Evolutionary conservation across 2,113 vertebrate genomes (phyloP), one percentile per base, ranked within the genome.

Genomic region (Eurypyga helias): DNA sequence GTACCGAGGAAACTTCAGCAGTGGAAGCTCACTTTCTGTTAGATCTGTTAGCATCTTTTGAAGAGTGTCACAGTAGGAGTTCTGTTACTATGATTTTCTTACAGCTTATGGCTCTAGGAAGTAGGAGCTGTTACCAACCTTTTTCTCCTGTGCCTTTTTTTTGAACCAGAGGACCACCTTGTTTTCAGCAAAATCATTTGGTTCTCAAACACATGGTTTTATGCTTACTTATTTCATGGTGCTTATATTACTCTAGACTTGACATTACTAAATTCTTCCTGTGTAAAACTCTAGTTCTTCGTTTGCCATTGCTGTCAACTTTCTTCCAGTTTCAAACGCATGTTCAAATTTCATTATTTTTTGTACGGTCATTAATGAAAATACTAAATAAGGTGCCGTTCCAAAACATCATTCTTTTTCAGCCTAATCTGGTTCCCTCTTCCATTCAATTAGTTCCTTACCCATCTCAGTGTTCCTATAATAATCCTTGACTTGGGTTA

Each of bases 321-420:
- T 60, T 78, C 31, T 69, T 28, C 60, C 11, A 67, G 11, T 92
- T 94, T 94, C 91, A 91, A 83, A 75, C 77, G 21, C 24, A 46
- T 33, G 34, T 85, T 95, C 65, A 67, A 67, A 92, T 55, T 54
- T 79, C 36, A 75, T 85, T 87, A 82, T 7, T 82, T 84, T 65
- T 84, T 87, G 13, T 82, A 43, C 52, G 79, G 57, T 72, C 87
- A 79, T 83, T 80, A 90, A 90, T 82, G 20, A 90, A 94, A 95
- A 45, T 93, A 82, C 90, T 79, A 83, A 93, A 83, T 95, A 64
- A 93, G 38, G 58, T 76, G 34, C 75, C 4, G 3, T 69, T 92
- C 66, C 41, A 76, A 83, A 92, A 55, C 52, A 69, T 85, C 16
- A 8, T 92, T 94, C 55, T 26, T 84, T 94, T 90, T 67, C 71